Evolutionary conservation across 2,113 vertebrate species (phyloP).

Genomic region (Syngnathoides biaculeatus): DNA sequence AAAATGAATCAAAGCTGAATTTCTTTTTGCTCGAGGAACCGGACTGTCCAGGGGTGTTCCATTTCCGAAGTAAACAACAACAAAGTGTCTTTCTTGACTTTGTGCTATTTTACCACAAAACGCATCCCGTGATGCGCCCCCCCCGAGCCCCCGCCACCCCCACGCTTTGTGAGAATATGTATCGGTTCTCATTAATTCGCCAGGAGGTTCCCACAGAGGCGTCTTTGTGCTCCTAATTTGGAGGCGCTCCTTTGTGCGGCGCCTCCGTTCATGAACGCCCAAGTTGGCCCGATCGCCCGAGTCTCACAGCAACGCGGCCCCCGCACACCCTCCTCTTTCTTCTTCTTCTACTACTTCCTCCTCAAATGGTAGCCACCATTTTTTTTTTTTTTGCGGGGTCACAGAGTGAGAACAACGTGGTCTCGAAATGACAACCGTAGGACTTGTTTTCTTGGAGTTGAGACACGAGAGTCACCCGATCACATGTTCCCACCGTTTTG

Average conservation of each 20-base stretch:
- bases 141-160: too few relatives aligned
- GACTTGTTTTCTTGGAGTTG: not conserved
- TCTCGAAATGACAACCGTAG: not conserved
- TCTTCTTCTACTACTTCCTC: not conserved
- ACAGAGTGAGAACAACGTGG: not conserved
- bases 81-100: not conserved
- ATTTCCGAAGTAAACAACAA: not conserved
- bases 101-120: not conserved
- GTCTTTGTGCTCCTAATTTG: slow-evolving; percentile 73
- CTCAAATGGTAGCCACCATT: not conserved
- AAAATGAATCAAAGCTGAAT: not conserved
- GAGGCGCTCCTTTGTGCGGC: slow-evolving; percentile 66
- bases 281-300: slow-evolving; percentile 52
- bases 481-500: slow-evolving; percentile 1
- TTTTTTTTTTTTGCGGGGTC: not conserved
- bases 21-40: too few relatives aligned
- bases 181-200: slow-evolving; percentile 70
- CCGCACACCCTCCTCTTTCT: slow-evolving; percentile 32
- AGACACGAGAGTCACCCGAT: not conserved
- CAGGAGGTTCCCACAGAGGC: slow-evolving; percentile 65
- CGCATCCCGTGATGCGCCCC: not conserved
- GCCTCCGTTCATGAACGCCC: slow-evolving; percentile 57
- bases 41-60: not conserved
- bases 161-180: slow-evolving; percentile 59
- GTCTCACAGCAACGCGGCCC: slow-evolving; percentile 51